Evolutionary conservation across 2,113 vertebrate genomes (phyloP), one percentile per base, ranked within the genome.

Genomic region (Cromileptes altivelis): DNA sequence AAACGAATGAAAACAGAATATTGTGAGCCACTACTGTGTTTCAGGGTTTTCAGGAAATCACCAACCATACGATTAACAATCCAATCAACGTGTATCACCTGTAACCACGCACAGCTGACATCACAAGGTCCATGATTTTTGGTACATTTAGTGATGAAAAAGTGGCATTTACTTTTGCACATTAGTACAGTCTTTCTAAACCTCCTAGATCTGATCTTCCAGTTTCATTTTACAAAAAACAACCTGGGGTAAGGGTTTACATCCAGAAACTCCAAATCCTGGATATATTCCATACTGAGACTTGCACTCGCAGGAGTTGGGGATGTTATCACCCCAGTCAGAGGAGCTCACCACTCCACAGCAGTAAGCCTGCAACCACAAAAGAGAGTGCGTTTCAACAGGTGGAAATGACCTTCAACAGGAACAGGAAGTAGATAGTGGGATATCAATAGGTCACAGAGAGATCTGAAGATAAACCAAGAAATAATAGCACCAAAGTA

Each of bases 261-360:
- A 94, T 1, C 0, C 0, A 3, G 1, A 0, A 0, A 0, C 2
- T 58, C 4, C 47, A 13, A 8, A 17, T 6, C 0, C 0, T 49
- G 47, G 3, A 4, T 4, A 49, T 5, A 5, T 0, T 18, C 10
- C 18, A 27, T 4, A 25, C 11, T 1, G 3, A 1, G 7, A 0
- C 0, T 0, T 0, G 80, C 93, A 94, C 0, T 0, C 0, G 60
- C 92, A 93, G 72, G 87, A 75, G 0, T 0, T 0, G 0, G 91
- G 90, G 71, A 94, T 92, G 0, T 1, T 0, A 0, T 1, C 0
- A 0, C 63, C 83, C 93, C 93, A 94, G 88, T 93, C 90, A 0
- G 27, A 0, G 17, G 56, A 0, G 3, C 73, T 21, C 4, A 2
- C 1, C 19, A 93, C 0, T 14, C 93, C 93, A 71, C 93, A 94